These are phyloP conservation scores for Campylomormyrus tamandua DNA, from an alignment of 2,113 vertebrate genomes.

Conservation along the genomic window DNA sequence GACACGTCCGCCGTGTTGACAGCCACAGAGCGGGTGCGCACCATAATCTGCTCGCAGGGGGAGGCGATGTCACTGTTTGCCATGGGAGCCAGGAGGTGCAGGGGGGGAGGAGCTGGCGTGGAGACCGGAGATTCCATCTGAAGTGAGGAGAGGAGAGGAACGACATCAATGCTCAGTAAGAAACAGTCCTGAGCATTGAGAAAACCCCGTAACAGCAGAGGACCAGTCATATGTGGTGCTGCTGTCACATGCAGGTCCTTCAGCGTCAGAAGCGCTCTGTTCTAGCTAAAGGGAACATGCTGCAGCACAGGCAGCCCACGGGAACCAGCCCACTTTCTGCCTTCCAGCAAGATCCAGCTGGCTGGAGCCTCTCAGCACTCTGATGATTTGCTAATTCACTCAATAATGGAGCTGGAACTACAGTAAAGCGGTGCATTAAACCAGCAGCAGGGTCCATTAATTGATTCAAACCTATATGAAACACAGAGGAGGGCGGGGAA, in stretches of 20 bases:
- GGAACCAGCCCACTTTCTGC: slow-evolving; percentile 13
- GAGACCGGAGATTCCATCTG: slow-evolving; percentile 97
- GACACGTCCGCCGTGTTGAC: slow-evolving; percentile 95
- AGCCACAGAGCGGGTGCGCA: slow-evolving; percentile 90
- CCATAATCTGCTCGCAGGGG: slow-evolving; percentile 98
- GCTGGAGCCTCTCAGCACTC: slow-evolving; percentile 44
- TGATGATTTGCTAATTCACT: slow-evolving; percentile 54
- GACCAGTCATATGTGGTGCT: neutral
- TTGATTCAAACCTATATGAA: slow-evolving; percentile 59
- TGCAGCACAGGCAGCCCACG: neutral
- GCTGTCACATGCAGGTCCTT: neutral
- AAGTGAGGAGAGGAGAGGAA: slow-evolving; percentile 26
- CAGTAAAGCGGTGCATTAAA: slow-evolving; percentile 31
- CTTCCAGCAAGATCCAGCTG: slow-evolving; percentile 39
- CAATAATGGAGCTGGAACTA: slow-evolving; percentile 45
- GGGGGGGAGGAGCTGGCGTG: slow-evolving; percentile 82
- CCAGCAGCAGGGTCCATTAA: slow-evolving; percentile 46
- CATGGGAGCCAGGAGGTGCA: slow-evolving; percentile 76
- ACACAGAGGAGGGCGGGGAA: slow-evolving; percentile 38
- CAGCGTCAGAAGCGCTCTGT: neutral
- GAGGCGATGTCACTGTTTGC: slow-evolving; percentile 67
- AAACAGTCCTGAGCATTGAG: slow-evolving; percentile 17
- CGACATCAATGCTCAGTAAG: slow-evolving; percentile 7
- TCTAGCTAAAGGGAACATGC: neutral
- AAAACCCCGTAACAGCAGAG: neutral